These are phyloP conservation scores for Anoncus sp. DNA, from an alignment of 2,888 invertebrate species.

Conservation along the genomic window DNA sequence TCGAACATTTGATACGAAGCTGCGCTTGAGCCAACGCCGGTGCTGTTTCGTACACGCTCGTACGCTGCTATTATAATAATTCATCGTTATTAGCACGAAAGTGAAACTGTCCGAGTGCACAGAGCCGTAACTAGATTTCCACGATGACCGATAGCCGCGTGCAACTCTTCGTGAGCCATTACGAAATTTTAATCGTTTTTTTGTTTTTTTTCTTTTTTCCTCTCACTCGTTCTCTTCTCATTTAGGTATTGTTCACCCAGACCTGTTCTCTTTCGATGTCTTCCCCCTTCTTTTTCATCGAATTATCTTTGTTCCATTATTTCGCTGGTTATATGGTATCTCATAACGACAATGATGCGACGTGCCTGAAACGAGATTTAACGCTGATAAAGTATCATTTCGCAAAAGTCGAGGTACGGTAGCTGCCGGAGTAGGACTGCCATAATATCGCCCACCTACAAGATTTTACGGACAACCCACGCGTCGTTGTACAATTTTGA, in stretches of 20 bases:
- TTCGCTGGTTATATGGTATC: constrained; percentile 11
- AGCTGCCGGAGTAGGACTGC: constrained; percentile 6
- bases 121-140: constrained; percentile 73
- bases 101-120: constrained; percentile 74
- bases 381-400: constrained; percentile 54
- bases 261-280: constrained; percentile 7
- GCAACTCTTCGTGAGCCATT: constrained; percentile 57
- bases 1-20: constrained; percentile 41
- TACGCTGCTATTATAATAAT: constrained; percentile 71
- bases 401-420: constrained; percentile 43
- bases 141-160: constrained; percentile 65
- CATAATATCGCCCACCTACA: constrained; percentile 35
- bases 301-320: constrained; percentile 10
- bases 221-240: constrained; percentile 5
- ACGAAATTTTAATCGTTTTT: constrained; percentile 62
- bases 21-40: constrained; percentile 18
- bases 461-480: constrained; percentile 38
- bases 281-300: constrained; percentile 5
- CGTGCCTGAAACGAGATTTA: constrained; percentile 50
- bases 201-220: constrained; percentile 25
- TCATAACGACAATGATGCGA: constrained; percentile 16
- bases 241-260: neutral
- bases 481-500: constrained; percentile 22
- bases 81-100: constrained; percentile 73
- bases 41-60: constrained; percentile 38